Percentiles rank a stretch among this genome's conserved stretches.
Evolutionary conservation across 2,888 invertebrate species (phyloP).

Genomic region (Plebejus argus): DNA sequence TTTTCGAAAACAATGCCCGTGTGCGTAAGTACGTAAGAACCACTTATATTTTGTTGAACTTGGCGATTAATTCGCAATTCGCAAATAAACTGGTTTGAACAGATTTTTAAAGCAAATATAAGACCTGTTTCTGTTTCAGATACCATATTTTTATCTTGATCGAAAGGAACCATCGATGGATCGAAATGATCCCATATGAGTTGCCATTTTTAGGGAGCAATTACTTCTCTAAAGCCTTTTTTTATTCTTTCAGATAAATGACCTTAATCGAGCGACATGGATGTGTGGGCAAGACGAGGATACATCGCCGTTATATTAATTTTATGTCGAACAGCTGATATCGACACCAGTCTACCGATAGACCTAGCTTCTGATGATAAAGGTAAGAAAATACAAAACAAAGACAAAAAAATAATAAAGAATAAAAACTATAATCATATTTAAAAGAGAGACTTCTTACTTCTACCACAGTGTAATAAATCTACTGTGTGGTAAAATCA

Average conservation of each 20-base stretch:
- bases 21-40: too few species aligned
- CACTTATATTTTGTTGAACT: too few species aligned
- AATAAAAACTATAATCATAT: background rate
- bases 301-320: conserved; percentile 64
- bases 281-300: conserved; percentile 65
- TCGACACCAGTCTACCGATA: conserved; percentile 67
- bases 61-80: too few species aligned
- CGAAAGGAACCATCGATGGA: background rate
- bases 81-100: too few species aligned
- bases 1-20: too few species aligned
- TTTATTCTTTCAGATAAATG: conserved; percentile 68
- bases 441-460: background rate
- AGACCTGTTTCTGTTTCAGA: too few species aligned
- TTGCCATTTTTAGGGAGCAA: background rate
- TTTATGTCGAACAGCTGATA: conserved; percentile 76
- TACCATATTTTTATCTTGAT: too few species aligned
- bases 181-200: background rate
- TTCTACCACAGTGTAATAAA: too few species aligned
- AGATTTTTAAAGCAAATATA: too few species aligned
- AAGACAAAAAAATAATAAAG: background rate
- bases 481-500: background rate
- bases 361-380: conserved; percentile 73
- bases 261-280: conserved; percentile 68
- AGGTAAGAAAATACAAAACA: conserved; percentile 51
- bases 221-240: background rate